Percentiles rank a stretch among this genome's conserved stretches.
phyloP scores from a whole-genome alignment of 2,113 vertebrate genomes.

The Vidua chalybeata region DNA sequence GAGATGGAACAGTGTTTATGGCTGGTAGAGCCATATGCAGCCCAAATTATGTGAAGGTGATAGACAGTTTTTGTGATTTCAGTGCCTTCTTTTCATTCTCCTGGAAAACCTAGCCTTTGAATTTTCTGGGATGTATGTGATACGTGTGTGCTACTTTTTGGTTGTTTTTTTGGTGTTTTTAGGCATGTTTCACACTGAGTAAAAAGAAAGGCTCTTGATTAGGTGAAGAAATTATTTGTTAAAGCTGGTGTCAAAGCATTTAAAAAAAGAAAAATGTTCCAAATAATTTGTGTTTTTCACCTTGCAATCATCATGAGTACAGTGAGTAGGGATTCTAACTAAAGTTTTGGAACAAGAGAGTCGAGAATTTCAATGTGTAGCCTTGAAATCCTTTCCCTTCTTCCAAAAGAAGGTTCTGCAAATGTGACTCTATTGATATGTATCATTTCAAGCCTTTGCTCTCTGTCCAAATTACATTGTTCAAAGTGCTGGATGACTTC shows the following conservation, averaged over 20 bases:
- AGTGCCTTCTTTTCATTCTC: neutral
- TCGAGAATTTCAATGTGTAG: neutral
- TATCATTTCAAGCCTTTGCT: neutral
- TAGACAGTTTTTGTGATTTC: neutral
- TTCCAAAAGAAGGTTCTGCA: neutral
- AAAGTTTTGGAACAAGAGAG: neutral
- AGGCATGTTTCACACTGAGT: neutral
- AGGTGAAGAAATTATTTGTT: neutral
- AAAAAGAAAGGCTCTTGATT: neutral
- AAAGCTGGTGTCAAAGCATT: neutral
- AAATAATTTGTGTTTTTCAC: neutral
- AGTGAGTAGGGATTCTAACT: neutral
- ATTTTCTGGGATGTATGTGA: neutral
- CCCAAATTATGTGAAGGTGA: neutral
- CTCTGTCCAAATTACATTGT: neutral
- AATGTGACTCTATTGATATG: neutral
- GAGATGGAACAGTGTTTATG: neutral
- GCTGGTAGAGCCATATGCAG: neutral
- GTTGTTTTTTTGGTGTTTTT: neutral
- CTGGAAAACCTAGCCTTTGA: neutral
- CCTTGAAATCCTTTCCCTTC: neutral
- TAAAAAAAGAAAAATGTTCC: neutral
- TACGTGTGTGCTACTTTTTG: accelerated
- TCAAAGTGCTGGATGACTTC: neutral
- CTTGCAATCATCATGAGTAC: neutral